Conservation (phyloP, 2,113 vertebrate species). For the Alouatta palliata region DNA sequence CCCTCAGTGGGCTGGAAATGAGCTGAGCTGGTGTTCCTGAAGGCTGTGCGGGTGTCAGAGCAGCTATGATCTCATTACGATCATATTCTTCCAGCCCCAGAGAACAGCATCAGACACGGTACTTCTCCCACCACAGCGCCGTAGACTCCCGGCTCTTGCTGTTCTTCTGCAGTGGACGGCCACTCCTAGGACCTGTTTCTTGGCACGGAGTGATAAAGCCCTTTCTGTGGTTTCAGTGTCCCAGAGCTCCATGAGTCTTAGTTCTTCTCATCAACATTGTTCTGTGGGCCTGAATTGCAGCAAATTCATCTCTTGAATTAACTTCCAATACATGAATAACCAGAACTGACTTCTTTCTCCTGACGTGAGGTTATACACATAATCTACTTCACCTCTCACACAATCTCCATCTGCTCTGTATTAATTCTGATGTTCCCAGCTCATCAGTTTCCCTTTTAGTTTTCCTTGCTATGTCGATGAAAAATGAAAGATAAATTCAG, state of each 20-base stretch:
- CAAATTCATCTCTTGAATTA: neutral
- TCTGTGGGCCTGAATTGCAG: neutral
- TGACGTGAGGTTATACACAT: neutral
- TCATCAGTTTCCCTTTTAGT: neutral
- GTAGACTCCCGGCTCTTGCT: neutral
- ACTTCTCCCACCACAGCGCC: rapidly evolving
- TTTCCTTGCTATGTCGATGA: neutral
- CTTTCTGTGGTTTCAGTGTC: neutral
- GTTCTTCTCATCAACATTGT: neutral
- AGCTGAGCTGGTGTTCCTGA: neutral
- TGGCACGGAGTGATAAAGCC: rapidly evolving
- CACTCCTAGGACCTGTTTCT: rapidly evolving
- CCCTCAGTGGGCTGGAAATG: rapidly evolving
- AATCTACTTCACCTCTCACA: neutral
- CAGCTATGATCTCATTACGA: rapidly evolving
- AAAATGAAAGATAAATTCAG: neutral
- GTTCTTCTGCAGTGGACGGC: neutral
- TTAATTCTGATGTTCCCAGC: neutral
- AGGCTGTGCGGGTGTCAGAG: neutral
- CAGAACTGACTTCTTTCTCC: rapidly evolving
- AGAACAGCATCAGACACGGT: rapidly evolving
- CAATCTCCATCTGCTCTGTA: rapidly evolving
- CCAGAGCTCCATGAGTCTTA: rapidly evolving
- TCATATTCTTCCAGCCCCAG: neutral
- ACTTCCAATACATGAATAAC: neutral